Conservation (phyloP, 1,140 invertebrate genomes). For the Anastrepha obliqua region DNA sequence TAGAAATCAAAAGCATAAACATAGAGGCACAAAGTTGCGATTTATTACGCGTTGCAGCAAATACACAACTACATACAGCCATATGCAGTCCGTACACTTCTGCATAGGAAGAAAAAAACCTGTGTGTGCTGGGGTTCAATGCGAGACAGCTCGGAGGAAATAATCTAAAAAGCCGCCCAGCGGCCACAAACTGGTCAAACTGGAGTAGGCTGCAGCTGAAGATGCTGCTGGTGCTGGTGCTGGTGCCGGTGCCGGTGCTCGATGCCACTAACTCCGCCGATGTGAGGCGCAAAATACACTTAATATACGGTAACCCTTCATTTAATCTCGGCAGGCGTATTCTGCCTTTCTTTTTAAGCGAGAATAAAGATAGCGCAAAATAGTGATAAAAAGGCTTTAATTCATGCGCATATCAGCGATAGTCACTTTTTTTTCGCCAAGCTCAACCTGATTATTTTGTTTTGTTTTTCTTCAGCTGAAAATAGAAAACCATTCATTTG, state of each 20-base stretch:
- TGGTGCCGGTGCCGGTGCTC: neutral
- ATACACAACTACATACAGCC: too few species aligned
- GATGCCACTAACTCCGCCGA: neutral
- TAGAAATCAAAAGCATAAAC: neutral
- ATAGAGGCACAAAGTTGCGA: neutral
- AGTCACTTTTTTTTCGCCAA: neutral
- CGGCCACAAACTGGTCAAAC: slow-evolving; percentile 7
- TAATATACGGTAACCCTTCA: neutral
- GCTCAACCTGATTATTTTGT: neutral
- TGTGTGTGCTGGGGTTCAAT: neutral
- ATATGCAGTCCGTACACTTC: too few species aligned
- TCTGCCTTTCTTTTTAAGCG: neutral
- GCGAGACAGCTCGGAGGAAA: neutral
- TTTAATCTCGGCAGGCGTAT: neutral
- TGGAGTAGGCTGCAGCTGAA: neutral
- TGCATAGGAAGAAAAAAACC: too few species aligned
- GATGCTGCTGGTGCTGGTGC: neutral
- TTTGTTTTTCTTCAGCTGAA: neutral
- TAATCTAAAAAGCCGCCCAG: neutral
- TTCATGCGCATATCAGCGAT: neutral
- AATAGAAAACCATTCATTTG: neutral
- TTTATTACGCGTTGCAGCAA: too few species aligned
- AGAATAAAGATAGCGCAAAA: neutral
- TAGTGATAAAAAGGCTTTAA: neutral
- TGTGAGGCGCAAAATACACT: neutral